Base-by-base conservation (phyloP, 2,888 invertebrate species). In the Synanthedon myopaeformis region DNA sequence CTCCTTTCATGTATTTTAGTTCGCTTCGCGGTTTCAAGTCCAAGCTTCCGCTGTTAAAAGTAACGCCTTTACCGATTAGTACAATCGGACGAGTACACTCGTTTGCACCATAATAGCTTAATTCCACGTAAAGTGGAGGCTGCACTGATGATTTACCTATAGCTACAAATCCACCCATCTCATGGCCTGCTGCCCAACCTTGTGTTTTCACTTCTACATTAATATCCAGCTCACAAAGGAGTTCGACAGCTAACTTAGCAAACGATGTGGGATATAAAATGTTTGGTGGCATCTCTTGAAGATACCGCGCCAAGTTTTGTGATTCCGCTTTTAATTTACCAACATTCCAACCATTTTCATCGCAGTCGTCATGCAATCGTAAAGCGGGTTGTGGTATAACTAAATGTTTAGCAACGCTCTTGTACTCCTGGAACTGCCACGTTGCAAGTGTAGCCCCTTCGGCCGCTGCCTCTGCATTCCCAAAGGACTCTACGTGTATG, bases 261-360 rank as follows among this genome's bases (percentile, higher is more conserved):
- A 95, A 95, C 3, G 89, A 87, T 0, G 92, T 93, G 0, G 96
- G 96, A 3, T 94, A 95, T 72, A 96, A 88, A 54, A 91, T 67
- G 72, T 96, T 96, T 1, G 95, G 91, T 0, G 96, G 95, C 67
- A 92, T 91, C 76, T 96, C 95, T 88, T 93, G 93, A 11, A 96
- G 77, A 60, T 89, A 90, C 4, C 95, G 82, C 0, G 94, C 92
- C 55, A 95, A 81, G 76, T 96, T 96, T 77, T 96, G 96, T 0
- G 93, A 92, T 55, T 93, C 92, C 0, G 93, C 95, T 67, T 94
- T 91, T 54, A 91, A 80, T 35, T 89, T 65, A 0, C 96, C 96
- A 56, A 91, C 89, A 60, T 90, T 88, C 94, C 94, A 95, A 3
- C 91, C 92, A 1, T 91, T 90, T 62, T 87, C 80, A 63, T 92